Evolutionary conservation across 2,797 vertebrate genomes (phyloP).

Genomic region (Melopsittacus undulatus): DNA sequence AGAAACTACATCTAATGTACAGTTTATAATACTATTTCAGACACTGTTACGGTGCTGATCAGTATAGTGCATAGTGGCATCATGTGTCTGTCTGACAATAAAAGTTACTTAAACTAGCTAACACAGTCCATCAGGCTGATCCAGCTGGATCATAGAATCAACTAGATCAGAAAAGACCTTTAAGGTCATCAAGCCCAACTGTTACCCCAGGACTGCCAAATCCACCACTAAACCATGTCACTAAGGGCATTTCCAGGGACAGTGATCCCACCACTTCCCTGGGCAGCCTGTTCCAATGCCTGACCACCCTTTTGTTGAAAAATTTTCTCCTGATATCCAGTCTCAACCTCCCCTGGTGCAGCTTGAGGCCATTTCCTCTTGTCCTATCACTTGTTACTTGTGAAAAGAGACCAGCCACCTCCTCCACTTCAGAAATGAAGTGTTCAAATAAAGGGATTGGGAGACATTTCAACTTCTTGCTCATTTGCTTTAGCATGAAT

Average conservation of each 20-base stretch:
- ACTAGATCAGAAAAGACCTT: neutral
- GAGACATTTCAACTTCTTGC: neutral
- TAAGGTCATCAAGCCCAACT: neutral
- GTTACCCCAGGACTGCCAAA: neutral
- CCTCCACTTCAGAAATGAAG: neutral
- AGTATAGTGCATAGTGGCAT: neutral
- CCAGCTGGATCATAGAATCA: neutral
- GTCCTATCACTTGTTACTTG: neutral
- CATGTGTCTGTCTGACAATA: conserved; percentile 33
- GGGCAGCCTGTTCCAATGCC: neutral
- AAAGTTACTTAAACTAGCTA: conserved; percentile 63
- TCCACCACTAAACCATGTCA: neutral
- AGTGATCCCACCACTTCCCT: neutral
- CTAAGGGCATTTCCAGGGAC: neutral
- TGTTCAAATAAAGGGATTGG: neutral
- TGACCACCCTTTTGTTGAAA: neutral
- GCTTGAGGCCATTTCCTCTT: neutral
- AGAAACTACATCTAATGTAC: neutral
- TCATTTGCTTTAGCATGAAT: neutral
- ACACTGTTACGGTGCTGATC: neutral
- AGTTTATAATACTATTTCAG: neutral
- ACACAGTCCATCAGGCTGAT: conserved; percentile 41
- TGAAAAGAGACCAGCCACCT: neutral
- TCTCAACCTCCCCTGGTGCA: neutral
- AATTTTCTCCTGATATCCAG: neutral